Percentiles rank a stretch among this genome's conserved stretches.
These are phyloP conservation scores for Eira barbara DNA, from an alignment of 2,113 vertebrate species.

Conservation along the genomic window DNA sequence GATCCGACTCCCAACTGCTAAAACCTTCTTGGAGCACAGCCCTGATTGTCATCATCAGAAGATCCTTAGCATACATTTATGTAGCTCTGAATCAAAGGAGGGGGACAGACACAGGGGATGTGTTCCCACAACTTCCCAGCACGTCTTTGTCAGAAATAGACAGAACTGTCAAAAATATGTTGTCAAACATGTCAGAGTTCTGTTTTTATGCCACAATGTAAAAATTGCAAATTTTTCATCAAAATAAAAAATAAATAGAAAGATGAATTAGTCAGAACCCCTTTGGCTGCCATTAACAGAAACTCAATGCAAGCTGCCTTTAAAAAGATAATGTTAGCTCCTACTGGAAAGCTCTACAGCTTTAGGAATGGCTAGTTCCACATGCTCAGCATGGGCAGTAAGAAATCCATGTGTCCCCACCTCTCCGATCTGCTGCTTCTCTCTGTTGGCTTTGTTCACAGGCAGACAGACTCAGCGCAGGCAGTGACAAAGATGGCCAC, in stretches of 20 bases:
- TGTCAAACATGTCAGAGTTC: slow-evolving; percentile 63
- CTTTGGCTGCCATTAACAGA: slow-evolving; percentile 12
- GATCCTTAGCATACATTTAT: slow-evolving; percentile 20
- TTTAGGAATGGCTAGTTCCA: neutral
- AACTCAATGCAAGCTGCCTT: neutral
- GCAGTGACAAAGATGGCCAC: neutral
- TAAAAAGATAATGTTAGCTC: neutral
- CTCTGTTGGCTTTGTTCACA: neutral
- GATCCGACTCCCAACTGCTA: neutral
- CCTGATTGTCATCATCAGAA: neutral
- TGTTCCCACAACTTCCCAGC: slow-evolving; percentile 27
- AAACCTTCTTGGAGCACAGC: neutral
- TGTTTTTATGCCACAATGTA: slow-evolving; percentile 51
- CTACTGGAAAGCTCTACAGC: neutral
- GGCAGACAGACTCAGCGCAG: neutral
- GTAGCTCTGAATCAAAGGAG: slow-evolving; percentile 22
- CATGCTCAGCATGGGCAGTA: neutral
- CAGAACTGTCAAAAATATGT: slow-evolving; percentile 53
- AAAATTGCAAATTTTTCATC: slow-evolving; percentile 46
- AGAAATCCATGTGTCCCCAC: neutral
- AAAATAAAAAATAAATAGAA: slow-evolving; percentile 59
- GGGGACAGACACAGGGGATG: neutral
- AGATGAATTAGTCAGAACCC: slow-evolving; percentile 30
- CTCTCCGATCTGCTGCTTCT: neutral
- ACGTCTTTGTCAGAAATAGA: slow-evolving; percentile 39